Evolutionary conservation across 2,113 vertebrate genomes (phyloP).

Genomic region (Arvicanthis niloticus): DNA sequence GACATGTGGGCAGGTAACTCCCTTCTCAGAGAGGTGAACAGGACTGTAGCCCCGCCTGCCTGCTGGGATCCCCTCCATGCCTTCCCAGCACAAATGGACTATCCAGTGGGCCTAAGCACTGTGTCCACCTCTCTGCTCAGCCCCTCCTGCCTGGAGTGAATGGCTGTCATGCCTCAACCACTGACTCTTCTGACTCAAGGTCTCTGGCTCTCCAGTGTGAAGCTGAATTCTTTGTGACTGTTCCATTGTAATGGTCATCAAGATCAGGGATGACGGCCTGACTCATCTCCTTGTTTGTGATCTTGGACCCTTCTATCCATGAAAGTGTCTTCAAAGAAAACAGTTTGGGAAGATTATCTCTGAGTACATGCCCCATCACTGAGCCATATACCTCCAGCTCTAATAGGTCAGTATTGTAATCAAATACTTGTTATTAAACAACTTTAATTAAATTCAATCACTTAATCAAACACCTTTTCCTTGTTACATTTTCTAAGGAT

Average conservation of each 20-base stretch:
- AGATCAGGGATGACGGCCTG: neutral
- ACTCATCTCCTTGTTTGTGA: neutral
- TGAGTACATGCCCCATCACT: neutral
- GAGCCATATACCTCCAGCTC: neutral
- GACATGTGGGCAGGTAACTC: neutral
- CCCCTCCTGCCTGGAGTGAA: neutral
- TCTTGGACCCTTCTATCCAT: neutral
- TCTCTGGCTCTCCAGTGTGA: neutral
- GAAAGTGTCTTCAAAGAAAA: constrained; percentile 6
- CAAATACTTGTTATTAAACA: no score
- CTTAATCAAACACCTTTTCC: neutral
- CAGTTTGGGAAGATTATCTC: neutral
- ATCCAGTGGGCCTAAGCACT: neutral
- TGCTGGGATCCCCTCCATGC: neutral
- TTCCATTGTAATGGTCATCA: neutral
- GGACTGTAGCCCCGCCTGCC: neutral
- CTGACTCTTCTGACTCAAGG: neutral
- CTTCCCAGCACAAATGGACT: neutral
- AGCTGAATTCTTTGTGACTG: neutral
- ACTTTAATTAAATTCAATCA: neutral
- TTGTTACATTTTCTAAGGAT: constrained; percentile 39
- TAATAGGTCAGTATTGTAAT: neutral
- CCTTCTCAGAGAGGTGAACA: constrained; percentile 16
- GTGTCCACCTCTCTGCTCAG: neutral
- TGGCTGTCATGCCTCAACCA: neutral